Conservation (phyloP, 2,113 vertebrate genomes). For the Corythornis cristatus region DNA sequence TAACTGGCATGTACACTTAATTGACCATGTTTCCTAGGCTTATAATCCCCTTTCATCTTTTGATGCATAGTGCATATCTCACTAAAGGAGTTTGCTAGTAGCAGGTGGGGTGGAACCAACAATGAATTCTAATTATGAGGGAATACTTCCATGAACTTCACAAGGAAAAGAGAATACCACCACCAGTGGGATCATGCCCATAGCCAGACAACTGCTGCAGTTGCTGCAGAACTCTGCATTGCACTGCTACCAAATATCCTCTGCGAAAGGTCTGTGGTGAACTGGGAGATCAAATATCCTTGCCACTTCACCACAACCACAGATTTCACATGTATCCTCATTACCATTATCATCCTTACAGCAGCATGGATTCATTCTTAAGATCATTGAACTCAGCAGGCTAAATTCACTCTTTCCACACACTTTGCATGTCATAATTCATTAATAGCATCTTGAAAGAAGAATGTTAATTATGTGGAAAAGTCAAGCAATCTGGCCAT, state of each 20-base stretch:
- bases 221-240: not conserved
- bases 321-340: not conserved
- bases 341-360: not conserved
- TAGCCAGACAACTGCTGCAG: not conserved
- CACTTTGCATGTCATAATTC: not conserved
- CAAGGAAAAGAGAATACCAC: not conserved
- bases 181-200: not conserved
- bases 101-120: not conserved
- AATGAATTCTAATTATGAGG: constrained; percentile 10
- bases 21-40: constrained; percentile 7
- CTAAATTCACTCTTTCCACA: not conserved
- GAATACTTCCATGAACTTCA: not conserved
- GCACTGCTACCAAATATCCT: not conserved
- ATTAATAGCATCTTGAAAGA: not conserved
- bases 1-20: not conserved
- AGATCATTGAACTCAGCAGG: not conserved
- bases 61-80: not conserved
- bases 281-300: not conserved
- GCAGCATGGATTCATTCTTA: not conserved
- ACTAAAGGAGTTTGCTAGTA: not conserved
- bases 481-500: not conserved
- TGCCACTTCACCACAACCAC: not conserved
- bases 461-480: not conserved
- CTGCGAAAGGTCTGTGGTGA: not conserved
- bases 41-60: constrained; percentile 14